Base-by-base conservation (phyloP, 2,113 vertebrate genomes). In the Pristiophorus japonicus region DNA sequence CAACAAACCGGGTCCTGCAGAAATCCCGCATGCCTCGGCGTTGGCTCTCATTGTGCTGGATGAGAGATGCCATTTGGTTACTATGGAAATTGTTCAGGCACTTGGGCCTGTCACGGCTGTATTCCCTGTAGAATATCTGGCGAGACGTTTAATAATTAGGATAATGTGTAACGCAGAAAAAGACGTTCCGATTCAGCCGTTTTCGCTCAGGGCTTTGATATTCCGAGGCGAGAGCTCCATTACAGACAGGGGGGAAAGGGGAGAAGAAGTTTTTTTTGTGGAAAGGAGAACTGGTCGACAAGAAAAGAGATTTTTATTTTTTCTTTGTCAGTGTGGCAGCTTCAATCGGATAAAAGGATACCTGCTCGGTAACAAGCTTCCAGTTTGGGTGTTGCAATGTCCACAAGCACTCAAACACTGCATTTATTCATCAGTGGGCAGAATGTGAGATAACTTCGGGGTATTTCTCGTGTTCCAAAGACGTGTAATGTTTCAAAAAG, bases 71-170 rank as follows among this genome's bases (percentile, higher is more conserved):
- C 93, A 94, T 51, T 30, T 70, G 45, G 93, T 94, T 94, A 73
- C 66, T 94, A 94, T 94, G 93, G 93, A 94, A 70, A 94, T 94
- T 47, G 65, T 70, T 51, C 27, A 73, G 66, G 93, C 65, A 24
- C 91, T 93, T 70, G 93, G 66, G 27, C 66, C 93, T 30, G 65
- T 73, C 66, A 16, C 70, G 42, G 42, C 45, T 70, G 65, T 27
- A 94, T 94, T 70, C 93, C 93, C 93, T n/a, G 24, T 34, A 16
- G 93, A 70, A 70, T 94, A 94, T 94, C 93, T 27, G 66, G 93
- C 93, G 93, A 94, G 93, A 94, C 42, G n/a, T 51, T 70, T 94
- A 70, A 94, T 94, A 70, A 94, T 94, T 94, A 94, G 45, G 66
- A 70, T 94, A 70, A 94, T 94, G 65, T 45, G 63, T 34, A 73